Base-by-base conservation (phyloP, 2,888 invertebrate genomes). In the Thymelicus sylvestris region DNA sequence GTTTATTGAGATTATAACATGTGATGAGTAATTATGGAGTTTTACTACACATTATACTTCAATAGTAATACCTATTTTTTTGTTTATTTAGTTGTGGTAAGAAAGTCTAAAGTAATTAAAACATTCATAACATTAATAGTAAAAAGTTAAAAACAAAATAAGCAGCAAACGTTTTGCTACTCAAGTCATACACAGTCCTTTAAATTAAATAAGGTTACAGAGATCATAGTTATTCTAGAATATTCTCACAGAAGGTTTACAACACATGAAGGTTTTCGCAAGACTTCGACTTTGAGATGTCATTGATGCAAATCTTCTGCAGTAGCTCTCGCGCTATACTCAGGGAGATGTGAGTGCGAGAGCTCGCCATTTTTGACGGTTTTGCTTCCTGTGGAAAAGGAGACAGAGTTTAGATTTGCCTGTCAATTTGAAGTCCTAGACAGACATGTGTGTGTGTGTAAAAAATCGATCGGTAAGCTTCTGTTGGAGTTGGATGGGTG, bases 211-310 rank as follows among this genome's bases (percentile, higher is more conserved):
- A 55, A 55, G 3, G 5, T 12, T 4, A 57, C 31, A 57, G 31
- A 57, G 57, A 57, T 57, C 31, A 57, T 57, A 38, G 8, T 60
- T 76, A 74, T 69, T 73, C 59, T 74, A 74, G 38, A 64, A 65
- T 38, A 64, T 59, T 39, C 50, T 67, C 44, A 13, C 10, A 38
- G n/a, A 44, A 48, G 41, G 19, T 8, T 91, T 90, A 97, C 78
- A 97, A 94, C 76, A 97, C 97, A 86, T 97, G 97, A 74, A 97
- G 93, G 89, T 97, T 97, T 88, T 97, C 97, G 90, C 97, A 97
- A 73, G 97, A 97, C 87, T 97, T 97, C 12, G 97, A 97, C 89
- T 97, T 97, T 73, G 96, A 96, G 80, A 96, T 96, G 87, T 98
- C 97, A 83, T 96, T 97, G 86, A 97, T 95, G 89, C 97, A 97